Evolutionary conservation across 2,888 invertebrate genomes (phyloP), one percentile per base, ranked within the genome.

Genomic region (Agrochola litura): DNA sequence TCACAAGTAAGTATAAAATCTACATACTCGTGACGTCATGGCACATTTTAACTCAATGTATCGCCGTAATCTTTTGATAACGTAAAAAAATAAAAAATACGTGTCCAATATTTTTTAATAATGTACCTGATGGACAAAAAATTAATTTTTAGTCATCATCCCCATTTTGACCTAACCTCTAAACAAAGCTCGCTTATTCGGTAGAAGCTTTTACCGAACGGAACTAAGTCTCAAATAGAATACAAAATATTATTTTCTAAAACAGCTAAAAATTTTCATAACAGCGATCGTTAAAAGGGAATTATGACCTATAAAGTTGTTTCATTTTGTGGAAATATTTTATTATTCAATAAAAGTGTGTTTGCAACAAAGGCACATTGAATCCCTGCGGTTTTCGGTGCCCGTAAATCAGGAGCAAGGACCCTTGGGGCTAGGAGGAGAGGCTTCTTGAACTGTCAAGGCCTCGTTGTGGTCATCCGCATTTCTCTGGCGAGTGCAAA

Each of bases 341-440:
- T 96, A 96, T 96, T 96, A 94, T 96, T 95, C 96, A 96, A 96
- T 96, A 96, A 96, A 96, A 95, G 90, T 89, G 91, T 92, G 91
- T 93, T 89, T 90, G 91, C 93, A 95, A 96, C 96, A 96, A 96
- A 96, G 95, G 95, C 94, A 94, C 95, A 95, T 96, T 95, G 95
- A 93, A 92, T 94, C 93, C 92, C 92, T 96, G 96, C 92, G 96
- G 96, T 96, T 96, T 95, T 95, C 89, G 94, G 94, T 90, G 93
- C 92, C 93, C 91, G 92, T 96, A 96, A 96, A 96, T 96, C 95
- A 96, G 95, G 95, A 93, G 95, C 95, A 95, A 96, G 92, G 95
- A 94, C 94, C 95, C 92, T 90, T 89, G 83, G 84, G 87, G 90
- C 92, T 91, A 89, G 93, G 87, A 56, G 91, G 82, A 86, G 89